Percentiles rank a stretch among this genome's conserved stretches.
Conservation (phyloP, 92 coral and sea anemone species). For the Parazoanthus darwini region DNA sequence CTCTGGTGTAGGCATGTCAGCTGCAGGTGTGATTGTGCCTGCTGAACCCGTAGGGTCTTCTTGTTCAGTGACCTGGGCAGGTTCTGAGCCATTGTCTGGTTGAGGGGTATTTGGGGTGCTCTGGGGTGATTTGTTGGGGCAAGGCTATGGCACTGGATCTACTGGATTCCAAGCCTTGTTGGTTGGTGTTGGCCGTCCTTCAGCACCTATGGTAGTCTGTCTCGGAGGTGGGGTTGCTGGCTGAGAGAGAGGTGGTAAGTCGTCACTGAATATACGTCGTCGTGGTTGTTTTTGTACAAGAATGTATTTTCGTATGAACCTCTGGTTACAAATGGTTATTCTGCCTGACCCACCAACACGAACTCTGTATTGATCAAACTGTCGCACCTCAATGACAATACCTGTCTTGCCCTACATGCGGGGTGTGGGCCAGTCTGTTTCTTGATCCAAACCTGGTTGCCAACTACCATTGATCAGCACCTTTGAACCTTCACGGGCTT, state of each 20-base stretch:
- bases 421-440: constrained; percentile 41
- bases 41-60: too few relatives aligned
- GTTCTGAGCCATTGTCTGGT: too few relatives aligned
- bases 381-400: constrained; percentile 40
- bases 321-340: constrained; percentile 35
- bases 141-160: too few relatives aligned
- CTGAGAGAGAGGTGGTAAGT: background rate
- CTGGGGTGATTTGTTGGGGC: too few relatives aligned
- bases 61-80: too few relatives aligned
- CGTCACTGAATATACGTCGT: constrained; percentile 19
- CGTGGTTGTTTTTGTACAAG: constrained; percentile 15
- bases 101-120: too few relatives aligned
- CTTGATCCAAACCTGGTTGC: too few relatives aligned
- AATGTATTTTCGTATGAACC: constrained; percentile 19
- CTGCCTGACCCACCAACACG: constrained; percentile 54
- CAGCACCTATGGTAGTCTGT: too few relatives aligned
- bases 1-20: too few relatives aligned
- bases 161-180: too few relatives aligned
- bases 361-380: constrained; percentile 46
- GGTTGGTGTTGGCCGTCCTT: too few relatives aligned
- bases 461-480: constrained; percentile 64
- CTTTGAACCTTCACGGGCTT: constrained; percentile 56
- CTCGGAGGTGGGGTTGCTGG: background rate
- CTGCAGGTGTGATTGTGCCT: too few relatives aligned
- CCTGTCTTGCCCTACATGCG: constrained; percentile 58